Base-by-base conservation (phyloP, 2,113 vertebrate genomes). In the Piaya cayana region DNA sequence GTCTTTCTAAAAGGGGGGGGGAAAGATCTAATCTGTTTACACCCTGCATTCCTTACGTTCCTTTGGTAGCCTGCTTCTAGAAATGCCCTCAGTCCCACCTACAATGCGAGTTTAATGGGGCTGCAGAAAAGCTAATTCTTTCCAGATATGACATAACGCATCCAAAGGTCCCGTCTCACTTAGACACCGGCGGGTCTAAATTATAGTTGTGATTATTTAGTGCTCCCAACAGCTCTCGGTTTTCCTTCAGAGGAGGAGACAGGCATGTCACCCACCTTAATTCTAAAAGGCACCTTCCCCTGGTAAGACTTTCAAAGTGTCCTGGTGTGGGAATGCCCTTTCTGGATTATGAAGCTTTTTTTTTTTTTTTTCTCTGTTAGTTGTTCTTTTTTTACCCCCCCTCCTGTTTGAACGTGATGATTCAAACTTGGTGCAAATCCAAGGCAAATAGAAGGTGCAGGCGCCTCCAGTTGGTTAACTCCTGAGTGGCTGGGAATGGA, bases 361-460 rank as follows among this genome's bases (percentile, higher is more conserved):
- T 60, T 56, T 43, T 42, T 39, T 39, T n/a, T n/a, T n/a, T n/a
- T n/a, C n/a, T n/a, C 39, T 22, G 11, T 59, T 59, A 12, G 47
- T 43, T 32, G 18, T 43, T 15, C 2, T 7, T 30, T 37, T 23
- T 34, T 49, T 12, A n/a, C n/a, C n/a, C n/a, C n/a, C 1, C 1
- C 59, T 78, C 43, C 62, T 92, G 71, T 95, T 95, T 91, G 95
- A 85, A 78, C 23, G 20, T 32, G 68, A 65, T 96, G 95, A 97
- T 88, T 97, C 94, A 96, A 89, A 82, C 67, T 42, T 90, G 95
- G 93, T 43, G 37, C 25, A 21, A 67, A 77, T 94, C 96, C 96
- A 96, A 97, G 78, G 76, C 82, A 94, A 93, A 96, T 15, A 88
- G 52, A 95, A 91, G 91, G 84, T 69, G 86, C 88, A 36, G 91